These are phyloP conservation scores for Apostichopus japonicus DNA, from an alignment of 35 echinoderm and acorn worm species.

Conservation along the genomic window DNA sequence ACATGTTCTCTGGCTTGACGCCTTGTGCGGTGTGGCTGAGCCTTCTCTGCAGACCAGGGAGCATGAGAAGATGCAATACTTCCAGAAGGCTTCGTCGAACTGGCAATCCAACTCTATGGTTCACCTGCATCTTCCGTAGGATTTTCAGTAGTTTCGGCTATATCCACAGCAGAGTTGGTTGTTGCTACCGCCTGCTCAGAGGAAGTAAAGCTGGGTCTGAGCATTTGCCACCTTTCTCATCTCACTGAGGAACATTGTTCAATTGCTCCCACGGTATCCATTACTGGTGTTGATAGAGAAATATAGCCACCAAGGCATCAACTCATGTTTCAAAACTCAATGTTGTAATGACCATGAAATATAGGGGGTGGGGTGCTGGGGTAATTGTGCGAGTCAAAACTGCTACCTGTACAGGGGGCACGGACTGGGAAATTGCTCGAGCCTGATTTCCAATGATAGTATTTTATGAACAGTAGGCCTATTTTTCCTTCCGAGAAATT, in stretches of 20 bases:
- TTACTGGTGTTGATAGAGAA: too few relatives aligned
- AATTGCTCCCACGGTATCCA: background rate
- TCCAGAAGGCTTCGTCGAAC: conserved; percentile 15
- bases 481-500: too few relatives aligned
- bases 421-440: too few relatives aligned
- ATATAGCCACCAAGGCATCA: too few relatives aligned
- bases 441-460: too few relatives aligned
- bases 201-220: conserved; percentile 29
- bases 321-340: too few relatives aligned
- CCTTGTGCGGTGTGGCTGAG: conserved; percentile 18
- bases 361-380: too few relatives aligned
- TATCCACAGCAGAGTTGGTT: background rate
- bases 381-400: too few relatives aligned
- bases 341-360: too few relatives aligned
- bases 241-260: conserved; percentile 13
- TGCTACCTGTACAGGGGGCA: too few relatives aligned
- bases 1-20: conserved; percentile 11
- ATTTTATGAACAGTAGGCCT: too few relatives aligned
- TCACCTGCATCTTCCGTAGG: conserved; percentile 29
- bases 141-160: background rate
- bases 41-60: background rate
- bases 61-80: background rate
- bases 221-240: background rate
- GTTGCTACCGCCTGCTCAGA: background rate
- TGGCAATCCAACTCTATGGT: background rate